Conservation (phyloP, 1,140 invertebrate species). For the Dendroctonus ponderosae region DNA sequence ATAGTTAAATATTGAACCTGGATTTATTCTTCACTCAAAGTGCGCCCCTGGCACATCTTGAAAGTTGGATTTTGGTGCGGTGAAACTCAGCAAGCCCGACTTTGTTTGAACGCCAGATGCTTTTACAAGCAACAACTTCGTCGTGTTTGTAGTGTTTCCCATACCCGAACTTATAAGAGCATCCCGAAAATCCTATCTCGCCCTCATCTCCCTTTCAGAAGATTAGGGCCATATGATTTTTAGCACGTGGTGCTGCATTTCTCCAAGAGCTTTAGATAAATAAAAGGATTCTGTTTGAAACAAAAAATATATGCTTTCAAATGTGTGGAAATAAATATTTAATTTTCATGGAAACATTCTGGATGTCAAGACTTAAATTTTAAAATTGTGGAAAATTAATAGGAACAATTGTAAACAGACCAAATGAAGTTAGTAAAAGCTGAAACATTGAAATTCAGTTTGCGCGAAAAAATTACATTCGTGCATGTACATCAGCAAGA, state of each 20-base stretch:
- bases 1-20: too few relatives aligned
- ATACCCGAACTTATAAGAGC: conserved; percentile 35
- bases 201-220: conserved; percentile 26
- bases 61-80: conserved; percentile 31
- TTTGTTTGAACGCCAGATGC: conserved; percentile 38
- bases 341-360: too few relatives aligned
- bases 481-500: too few relatives aligned
- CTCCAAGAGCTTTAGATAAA: not conserved
- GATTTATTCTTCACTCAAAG: conserved; percentile 3
- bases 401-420: too few relatives aligned
- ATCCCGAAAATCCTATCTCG: conserved; percentile 26
- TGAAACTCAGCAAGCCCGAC: conserved; percentile 32
- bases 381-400: too few relatives aligned
- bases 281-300: conserved; percentile 2
- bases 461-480: too few relatives aligned
- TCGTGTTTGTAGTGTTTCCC: conserved; percentile 36
- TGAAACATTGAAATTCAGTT: too few relatives aligned
- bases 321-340: too few relatives aligned
- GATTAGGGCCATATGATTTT: conserved; percentile 28
- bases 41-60: conserved; percentile 33
- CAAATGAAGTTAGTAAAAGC: too few relatives aligned
- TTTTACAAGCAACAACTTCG: conserved; percentile 35
- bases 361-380: too few relatives aligned
- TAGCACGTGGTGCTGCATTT: conserved; percentile 16
- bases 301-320: too few relatives aligned